These are phyloP conservation scores for Amazona vittata DNA, from an alignment of 2,113 vertebrate species.

Conservation along the genomic window DNA sequence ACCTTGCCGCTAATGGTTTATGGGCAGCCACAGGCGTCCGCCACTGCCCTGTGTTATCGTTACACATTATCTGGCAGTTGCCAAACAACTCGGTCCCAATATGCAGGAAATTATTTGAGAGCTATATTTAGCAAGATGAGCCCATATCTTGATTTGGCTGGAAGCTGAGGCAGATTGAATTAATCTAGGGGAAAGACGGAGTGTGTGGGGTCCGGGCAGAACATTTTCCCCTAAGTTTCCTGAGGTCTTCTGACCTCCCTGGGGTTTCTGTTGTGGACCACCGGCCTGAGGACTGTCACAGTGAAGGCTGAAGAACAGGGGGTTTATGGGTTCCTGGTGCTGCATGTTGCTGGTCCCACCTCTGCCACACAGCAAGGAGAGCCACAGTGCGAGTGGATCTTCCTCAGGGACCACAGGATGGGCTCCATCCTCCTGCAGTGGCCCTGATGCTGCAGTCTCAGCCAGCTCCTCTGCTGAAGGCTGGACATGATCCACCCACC, in stretches of 20 bases:
- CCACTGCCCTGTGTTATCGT: background rate
- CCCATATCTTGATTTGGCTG: slow-evolving; percentile 63
- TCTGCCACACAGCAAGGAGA: accelerated
- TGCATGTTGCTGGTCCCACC: background rate
- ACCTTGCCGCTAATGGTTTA: slow-evolving; percentile 61
- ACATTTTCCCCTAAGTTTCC: background rate
- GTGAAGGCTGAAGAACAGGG: background rate
- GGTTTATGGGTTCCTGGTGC: background rate
- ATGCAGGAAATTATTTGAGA: slow-evolving; percentile 52
- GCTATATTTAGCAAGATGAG: slow-evolving; percentile 62
- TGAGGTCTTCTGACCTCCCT: background rate
- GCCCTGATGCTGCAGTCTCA: background rate
- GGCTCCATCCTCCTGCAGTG: background rate
- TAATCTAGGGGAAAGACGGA: background rate
- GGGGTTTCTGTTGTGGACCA: background rate
- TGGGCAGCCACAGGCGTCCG: slow-evolving; percentile 45
- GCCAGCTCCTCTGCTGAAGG: background rate
- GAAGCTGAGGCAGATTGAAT: slow-evolving; percentile 53
- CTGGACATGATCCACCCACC: background rate
- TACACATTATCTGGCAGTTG: background rate
- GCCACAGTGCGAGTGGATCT: accelerated
- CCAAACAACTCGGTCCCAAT: slow-evolving; percentile 32
- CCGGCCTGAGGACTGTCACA: background rate
- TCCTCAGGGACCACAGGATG: background rate
- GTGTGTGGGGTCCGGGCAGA: background rate